Percentiles rank a stretch among this genome's conserved stretches.
Conservation (phyloP, 2,113 vertebrate genomes). For the Climacteris rufus region DNA sequence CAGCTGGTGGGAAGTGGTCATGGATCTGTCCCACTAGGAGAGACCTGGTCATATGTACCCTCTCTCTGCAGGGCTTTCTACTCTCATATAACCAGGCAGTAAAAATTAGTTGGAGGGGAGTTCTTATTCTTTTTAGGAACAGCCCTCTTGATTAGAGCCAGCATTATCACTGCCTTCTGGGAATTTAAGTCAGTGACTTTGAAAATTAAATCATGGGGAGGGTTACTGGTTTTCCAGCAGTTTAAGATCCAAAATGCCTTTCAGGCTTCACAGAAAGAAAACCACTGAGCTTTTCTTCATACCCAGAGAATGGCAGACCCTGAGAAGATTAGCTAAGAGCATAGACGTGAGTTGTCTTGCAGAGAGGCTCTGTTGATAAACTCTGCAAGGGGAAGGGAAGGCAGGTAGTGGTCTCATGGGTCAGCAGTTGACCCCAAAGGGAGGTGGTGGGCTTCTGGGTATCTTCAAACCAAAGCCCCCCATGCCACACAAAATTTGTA, state of each 20-base stretch:
- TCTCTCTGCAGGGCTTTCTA: background rate
- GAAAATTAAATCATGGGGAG: background rate
- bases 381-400: background rate
- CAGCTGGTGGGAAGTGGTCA: background rate
- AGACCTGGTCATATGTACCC: background rate
- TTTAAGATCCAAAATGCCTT: background rate
- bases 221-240: background rate
- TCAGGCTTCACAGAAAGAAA: background rate
- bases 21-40: background rate
- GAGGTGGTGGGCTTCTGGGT: background rate
- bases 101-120: background rate
- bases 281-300: background rate
- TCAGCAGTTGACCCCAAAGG: background rate
- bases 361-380: background rate
- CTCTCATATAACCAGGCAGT: background rate
- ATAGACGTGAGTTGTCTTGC: background rate
- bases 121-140: background rate
- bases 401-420: rapidly evolving
- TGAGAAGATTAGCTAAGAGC: background rate
- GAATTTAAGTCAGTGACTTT: background rate
- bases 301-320: background rate
- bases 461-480: background rate
- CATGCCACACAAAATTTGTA: background rate
- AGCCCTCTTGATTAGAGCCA: background rate
- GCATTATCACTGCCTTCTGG: background rate